Base-by-base conservation (phyloP, 2,797 vertebrate species). In the Numenius phaeopus region DNA sequence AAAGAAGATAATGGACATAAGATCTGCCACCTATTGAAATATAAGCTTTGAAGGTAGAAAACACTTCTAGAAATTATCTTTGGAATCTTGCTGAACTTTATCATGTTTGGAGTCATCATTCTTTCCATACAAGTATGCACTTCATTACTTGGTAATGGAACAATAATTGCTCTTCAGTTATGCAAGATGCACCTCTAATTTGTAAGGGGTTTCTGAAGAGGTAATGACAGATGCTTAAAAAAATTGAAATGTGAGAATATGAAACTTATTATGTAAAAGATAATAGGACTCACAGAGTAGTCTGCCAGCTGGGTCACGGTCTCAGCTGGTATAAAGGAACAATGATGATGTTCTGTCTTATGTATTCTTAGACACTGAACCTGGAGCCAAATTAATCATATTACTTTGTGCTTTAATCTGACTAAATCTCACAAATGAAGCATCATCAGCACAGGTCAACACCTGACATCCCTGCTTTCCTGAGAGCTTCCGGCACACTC, bases 111-210 rank as follows among this genome's bases (percentile, higher is more conserved):
- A 96, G 76, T 92, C 78, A 82, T 94, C 87, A 13, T 86, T 95
- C 82, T 84, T 94, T 83, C 86, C 29, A 66, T n/a, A 87, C 46
- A 92, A 85, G 57, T 77, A 42, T 69, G 42, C 52, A 84, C 93
- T 96, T 97, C 84, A 95, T 95, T 95, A 96, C 39, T 77, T 62
- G 34, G 57, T 93, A 97, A 96, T 87, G 81, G 87, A 87, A 78
- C 62, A 89, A 64, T 90, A 96, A 95, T 81, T 95, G 85, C 89
- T 95, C 82, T 94, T 92, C 82, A 83, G 82, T 92, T 83, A 94
- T 90, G 83, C 86, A 96, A 97, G 67, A 76, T 57, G 66, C 83
- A 86, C 65, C 72, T 94, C 73, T 83, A 92, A 94, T 62, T 92
- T 95, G 47, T 85, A 93, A 89, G 64, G 71, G 86, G 66, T 87